Conservation (phyloP, 2,113 vertebrate genomes). For the Pandion haliaetus region DNA sequence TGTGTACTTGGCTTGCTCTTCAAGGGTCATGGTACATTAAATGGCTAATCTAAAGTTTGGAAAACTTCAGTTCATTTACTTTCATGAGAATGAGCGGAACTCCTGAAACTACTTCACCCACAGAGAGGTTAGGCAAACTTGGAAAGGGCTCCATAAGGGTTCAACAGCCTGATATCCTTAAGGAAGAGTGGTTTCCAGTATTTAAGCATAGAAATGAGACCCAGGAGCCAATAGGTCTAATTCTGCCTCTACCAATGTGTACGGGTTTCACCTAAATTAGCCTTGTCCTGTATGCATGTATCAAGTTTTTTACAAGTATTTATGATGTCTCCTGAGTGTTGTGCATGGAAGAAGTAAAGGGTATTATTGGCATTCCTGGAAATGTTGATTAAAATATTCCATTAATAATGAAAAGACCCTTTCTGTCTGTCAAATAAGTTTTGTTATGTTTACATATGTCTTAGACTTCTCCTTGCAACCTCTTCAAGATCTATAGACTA, state of each 20-base stretch:
- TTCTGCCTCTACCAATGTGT: accelerated
- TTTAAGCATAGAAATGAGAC: neutral
- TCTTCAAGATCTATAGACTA: neutral
- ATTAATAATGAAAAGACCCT: neutral
- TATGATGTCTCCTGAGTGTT: neutral
- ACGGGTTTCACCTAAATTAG: neutral
- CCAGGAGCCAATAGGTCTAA: neutral
- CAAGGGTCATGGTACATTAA: constrained; percentile 39
- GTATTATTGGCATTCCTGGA: neutral
- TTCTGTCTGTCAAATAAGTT: neutral
- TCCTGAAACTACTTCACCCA: neutral
- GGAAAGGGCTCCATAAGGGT: neutral
- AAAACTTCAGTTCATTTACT: constrained; percentile 37
- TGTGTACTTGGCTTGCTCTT: neutral
- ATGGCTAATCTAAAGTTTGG: constrained; percentile 44
- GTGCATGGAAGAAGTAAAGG: neutral
- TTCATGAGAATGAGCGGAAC: neutral
- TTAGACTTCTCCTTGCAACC: neutral
- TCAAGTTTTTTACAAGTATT: neutral
- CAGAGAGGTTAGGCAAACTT: neutral
- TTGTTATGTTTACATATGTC: neutral
- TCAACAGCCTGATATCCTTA: neutral
- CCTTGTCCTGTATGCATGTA: neutral
- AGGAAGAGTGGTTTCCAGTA: neutral
- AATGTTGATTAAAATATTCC: neutral